A percentile compares a stretch with the other conserved stretches of the same genome.
phyloP scores from a whole-genome alignment of 2,797 vertebrate species.

The Sarcoramphus papa region DNA sequence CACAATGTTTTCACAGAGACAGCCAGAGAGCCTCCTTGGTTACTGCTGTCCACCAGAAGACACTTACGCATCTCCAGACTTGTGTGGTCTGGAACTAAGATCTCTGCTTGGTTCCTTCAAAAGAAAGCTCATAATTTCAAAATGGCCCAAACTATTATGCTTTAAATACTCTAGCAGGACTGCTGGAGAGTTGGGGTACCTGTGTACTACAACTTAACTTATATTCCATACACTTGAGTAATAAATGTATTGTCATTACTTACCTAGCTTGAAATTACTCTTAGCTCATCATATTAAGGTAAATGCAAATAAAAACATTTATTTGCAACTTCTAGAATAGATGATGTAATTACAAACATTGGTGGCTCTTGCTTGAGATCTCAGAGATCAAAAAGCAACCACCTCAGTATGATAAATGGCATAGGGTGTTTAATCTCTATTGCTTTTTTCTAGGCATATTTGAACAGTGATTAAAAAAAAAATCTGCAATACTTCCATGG shows the following conservation, averaged over 20 bases:
- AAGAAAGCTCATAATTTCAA: background rate
- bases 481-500: background rate
- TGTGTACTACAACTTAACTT: background rate
- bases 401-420: background rate
- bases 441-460: background rate
- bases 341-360: background rate
- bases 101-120: background rate
- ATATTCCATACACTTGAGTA: background rate
- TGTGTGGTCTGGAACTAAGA: fast-evolving
- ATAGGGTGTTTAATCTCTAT: background rate
- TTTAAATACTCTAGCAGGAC: background rate
- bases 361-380: background rate
- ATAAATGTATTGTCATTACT: background rate
- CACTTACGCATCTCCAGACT: background rate
- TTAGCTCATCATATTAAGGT: background rate
- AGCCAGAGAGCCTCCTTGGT: background rate
- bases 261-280: background rate
- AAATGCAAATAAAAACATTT: background rate
- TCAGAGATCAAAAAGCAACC: background rate
- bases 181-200: background rate
- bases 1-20: background rate
- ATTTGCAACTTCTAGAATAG: background rate
- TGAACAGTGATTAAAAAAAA: background rate
- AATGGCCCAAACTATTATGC: background rate
- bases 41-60: background rate